Percentiles rank a stretch among this genome's conserved stretches.
These are phyloP conservation scores for Calidris pugnax DNA, from an alignment of 2,113 vertebrate genomes.

Conservation along the genomic window DNA sequence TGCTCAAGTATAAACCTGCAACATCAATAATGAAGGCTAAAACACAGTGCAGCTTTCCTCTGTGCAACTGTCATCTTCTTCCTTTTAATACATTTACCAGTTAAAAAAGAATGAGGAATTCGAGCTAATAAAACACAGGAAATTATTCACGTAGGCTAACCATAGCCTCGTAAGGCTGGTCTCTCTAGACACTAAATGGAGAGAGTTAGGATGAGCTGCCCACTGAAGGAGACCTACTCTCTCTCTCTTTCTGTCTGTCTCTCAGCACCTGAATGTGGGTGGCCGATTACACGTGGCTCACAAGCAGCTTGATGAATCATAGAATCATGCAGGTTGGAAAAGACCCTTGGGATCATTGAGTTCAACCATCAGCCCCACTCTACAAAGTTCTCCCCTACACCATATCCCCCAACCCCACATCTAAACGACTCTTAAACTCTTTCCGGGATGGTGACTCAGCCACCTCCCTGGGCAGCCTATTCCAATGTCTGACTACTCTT, in stretches of 20 bases:
- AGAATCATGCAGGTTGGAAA: too few species aligned
- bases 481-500: too few species aligned
- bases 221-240: background rate
- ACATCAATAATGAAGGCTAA: background rate
- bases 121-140: background rate
- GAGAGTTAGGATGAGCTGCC: background rate
- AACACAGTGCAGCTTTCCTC: background rate
- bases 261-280: background rate
- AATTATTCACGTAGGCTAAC: background rate
- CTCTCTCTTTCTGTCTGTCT: background rate
- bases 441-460: too few species aligned
- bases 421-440: too few species aligned
- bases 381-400: too few species aligned
- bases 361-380: too few species aligned
- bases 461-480: too few species aligned
- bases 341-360: too few species aligned
- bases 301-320: background rate
- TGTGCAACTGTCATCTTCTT: background rate
- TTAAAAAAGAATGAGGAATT: background rate
- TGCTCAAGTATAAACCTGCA: background rate
- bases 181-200: background rate
- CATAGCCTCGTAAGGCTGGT: background rate
- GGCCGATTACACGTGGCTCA: background rate
- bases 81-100: background rate
- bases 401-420: too few species aligned